phyloP scores from a whole-genome alignment of 2,113 vertebrate species.

The Onychorhynchus coronatus region DNA sequence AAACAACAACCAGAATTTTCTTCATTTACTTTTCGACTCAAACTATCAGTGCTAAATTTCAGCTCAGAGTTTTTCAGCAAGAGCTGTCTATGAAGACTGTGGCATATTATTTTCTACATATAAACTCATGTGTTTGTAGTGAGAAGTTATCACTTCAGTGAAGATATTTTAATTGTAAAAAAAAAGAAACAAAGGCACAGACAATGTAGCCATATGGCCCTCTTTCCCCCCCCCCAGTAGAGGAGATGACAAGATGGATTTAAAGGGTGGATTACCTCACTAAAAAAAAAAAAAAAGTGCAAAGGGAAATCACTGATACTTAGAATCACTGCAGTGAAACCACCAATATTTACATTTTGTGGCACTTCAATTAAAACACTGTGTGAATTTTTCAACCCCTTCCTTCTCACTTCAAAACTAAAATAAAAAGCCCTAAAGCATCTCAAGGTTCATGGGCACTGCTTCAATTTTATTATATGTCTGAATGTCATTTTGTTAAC shows the following conservation, averaged over 20 bases:
- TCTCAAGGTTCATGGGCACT: background rate
- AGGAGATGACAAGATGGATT: conserved; percentile 25
- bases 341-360: background rate
- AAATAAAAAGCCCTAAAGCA: background rate
- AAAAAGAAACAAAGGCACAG: conserved; percentile 2
- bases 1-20: background rate
- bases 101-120: background rate
- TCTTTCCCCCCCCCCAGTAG: background rate
- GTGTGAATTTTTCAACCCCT: background rate
- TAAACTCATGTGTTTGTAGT: background rate
- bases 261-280: conserved; percentile 10
- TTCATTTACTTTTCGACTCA: background rate
- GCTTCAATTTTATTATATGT: background rate
- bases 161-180: background rate
- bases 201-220: background rate
- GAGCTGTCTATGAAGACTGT: background rate
- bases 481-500: background rate
- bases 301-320: conserved; percentile 25
- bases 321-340: background rate
- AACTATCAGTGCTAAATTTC: background rate
- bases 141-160: background rate
- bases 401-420: background rate
- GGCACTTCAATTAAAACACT: conserved; percentile 13
- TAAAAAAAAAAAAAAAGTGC: background rate
- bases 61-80: background rate